Conservation (phyloP, 2,888 invertebrate species). For the Heterodera filipjevi region DNA sequence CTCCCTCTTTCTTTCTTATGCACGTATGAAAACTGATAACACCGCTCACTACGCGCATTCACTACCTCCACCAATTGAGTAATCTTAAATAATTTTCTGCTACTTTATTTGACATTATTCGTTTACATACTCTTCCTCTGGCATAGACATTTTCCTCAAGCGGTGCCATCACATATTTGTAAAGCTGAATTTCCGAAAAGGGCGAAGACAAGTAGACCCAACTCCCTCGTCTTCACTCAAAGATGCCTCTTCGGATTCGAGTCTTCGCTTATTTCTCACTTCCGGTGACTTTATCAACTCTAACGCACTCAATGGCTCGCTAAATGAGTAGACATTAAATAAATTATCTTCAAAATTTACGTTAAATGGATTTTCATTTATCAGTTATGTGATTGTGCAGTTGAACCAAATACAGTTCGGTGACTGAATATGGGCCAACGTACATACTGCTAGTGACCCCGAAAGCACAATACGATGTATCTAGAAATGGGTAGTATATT, state of each 20-base stretch:
- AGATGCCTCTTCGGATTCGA: not conserved
- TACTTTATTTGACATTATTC: not conserved
- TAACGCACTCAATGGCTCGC: constrained; percentile 8
- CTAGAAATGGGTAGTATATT: too few species aligned
- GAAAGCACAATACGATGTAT: constrained; percentile 30
- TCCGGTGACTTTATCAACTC: not conserved
- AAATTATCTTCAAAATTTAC: too few species aligned
- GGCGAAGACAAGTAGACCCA: not conserved
- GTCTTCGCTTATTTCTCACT: not conserved
- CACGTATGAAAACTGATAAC: constrained; percentile 24
- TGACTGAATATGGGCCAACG: constrained; percentile 28
- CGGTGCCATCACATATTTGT: constrained; percentile 38
- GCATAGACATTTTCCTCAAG: constrained; percentile 35
- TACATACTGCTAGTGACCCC: constrained; percentile 24
- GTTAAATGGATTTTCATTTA: constrained; percentile 31
- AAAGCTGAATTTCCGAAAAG: constrained; percentile 16
- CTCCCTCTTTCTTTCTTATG: constrained; percentile 32
- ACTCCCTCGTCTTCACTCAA: not conserved
- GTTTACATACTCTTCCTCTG: constrained; percentile 25
- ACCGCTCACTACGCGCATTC: not conserved
- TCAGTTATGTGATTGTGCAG: constrained; percentile 49
- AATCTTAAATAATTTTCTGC: constrained; percentile 4
- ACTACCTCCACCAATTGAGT: constrained; percentile 10
- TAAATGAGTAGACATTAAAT: too few species aligned
- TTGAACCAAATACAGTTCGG: constrained; percentile 49